These are phyloP conservation scores for Peromyscus nudipes DNA, from an alignment of 2,797 vertebrate genomes.

Conservation along the genomic window DNA sequence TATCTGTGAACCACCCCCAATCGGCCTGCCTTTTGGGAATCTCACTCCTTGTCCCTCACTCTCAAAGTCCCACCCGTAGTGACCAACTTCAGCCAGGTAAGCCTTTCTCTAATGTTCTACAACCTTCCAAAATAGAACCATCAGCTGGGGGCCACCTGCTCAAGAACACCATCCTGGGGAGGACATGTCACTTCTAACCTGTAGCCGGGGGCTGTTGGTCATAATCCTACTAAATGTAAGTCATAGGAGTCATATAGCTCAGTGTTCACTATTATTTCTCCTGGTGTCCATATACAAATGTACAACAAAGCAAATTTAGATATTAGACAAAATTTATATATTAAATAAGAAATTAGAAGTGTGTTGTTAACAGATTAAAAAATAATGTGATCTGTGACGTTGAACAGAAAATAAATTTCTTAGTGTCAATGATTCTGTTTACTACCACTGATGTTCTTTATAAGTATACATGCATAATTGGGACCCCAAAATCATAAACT, in stretches of 20 bases:
- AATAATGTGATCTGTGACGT: background rate
- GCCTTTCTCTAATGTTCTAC: background rate
- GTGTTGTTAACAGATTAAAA: background rate
- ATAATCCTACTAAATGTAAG: conserved; percentile 29
- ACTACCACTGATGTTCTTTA: background rate
- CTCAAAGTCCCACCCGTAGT: background rate
- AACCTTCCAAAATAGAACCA: background rate
- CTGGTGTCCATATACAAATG: background rate
- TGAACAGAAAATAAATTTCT: conserved; percentile 21
- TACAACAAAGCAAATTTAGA: conserved; percentile 15
- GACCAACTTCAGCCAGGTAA: background rate
- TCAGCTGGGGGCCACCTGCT: background rate
- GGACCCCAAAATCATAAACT: background rate
- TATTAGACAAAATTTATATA: background rate
- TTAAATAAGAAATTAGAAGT: conserved; percentile 31
- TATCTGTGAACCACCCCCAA: background rate
- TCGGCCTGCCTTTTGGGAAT: background rate
- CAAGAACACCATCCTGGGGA: background rate
- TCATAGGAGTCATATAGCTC: background rate
- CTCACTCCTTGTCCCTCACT: background rate
- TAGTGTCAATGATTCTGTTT: background rate
- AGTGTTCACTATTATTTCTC: background rate
- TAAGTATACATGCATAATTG: background rate
- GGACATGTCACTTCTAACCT: background rate
- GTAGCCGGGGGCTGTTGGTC: background rate